Evolutionary conservation across 2,797 vertebrate species (phyloP), one percentile per base, ranked within the genome.

Genomic region (Phaenicophaeus curvirostris): DNA sequence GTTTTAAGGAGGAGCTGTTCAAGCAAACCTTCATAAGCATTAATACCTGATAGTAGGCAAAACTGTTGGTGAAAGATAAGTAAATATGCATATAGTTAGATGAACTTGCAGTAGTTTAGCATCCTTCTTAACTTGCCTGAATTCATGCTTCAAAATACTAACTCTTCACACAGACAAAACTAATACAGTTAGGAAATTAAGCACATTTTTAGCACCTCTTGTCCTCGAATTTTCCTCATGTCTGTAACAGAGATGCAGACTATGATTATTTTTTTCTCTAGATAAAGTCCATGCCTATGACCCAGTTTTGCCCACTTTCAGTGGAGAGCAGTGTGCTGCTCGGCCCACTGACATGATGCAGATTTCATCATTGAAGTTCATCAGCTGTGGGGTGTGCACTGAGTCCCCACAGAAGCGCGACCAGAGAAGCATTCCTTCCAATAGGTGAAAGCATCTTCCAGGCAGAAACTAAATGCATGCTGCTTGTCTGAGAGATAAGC

Each of bases 311-410:
- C 48, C 31, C 7, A 33, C n/a, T 13, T 85, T 21, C 25, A 44
- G 48, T n/a, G 35, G 59, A 46, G 53, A 77, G 42, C 63, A 58
- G 15, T 55, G 42, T 21, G 15, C 57, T 77, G 31, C 15, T 67
- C 63, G 31, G 37, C 10, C 62, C 28, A 13, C 28, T 63, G 50
- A 48, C 0, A 0, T 20, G 11, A 30, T 62, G 42, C 23, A 25
- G 8, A 72, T 35, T n/a, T 90, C 37, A 66, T 61, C 85, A 81
- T 20, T 2, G 1, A 67, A 73, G 51, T 39, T 39, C n/a, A n/a
- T n/a, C 31, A 82, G 27, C 8, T 15, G 3, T 15, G 46, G 71
- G 15, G 5, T 20, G 24, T 48, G 5, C 6, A 0, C 28, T 7
- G 7, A 87, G 46, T 51, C 11, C 15, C 7, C 13, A 27, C 23